Conservation (phyloP, 2,113 vertebrate species). For the Hippotragus niger region DNA sequence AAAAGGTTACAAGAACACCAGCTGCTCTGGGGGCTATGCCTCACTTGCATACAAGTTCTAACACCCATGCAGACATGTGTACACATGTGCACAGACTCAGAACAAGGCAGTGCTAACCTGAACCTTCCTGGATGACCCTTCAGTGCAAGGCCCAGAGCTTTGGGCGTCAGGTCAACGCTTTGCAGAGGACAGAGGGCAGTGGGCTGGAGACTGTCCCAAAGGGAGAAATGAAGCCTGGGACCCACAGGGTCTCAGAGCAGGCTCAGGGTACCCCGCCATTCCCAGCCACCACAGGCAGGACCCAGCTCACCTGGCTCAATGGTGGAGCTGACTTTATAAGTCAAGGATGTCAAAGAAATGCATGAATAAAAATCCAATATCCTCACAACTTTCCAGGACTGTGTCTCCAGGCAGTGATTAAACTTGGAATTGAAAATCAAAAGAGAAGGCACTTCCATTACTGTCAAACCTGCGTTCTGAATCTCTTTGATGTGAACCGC, state of each 20-base stretch:
- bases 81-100: too few relatives aligned
- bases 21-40: accelerated
- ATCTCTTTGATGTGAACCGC: neutral
- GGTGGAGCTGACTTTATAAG: neutral
- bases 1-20: neutral
- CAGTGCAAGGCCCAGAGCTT: neutral
- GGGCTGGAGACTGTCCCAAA: neutral
- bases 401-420: conserved; percentile 1
- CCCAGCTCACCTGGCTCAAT: neutral
- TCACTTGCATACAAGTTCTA: neutral
- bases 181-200: accelerated
- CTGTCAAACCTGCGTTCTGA: neutral
- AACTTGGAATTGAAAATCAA: neutral
- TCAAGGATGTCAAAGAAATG: neutral
- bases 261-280: neutral
- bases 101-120: neutral
- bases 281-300: neutral
- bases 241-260: neutral
- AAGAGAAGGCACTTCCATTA: neutral
- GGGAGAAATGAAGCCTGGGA: neutral
- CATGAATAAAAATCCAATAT: neutral
- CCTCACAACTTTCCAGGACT: neutral
- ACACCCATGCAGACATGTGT: accelerated
- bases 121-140: neutral
- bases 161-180: neutral